phyloP scores from a whole-genome alignment of 2,888 invertebrate genomes.

The Parasteatoda lunata region DNA sequence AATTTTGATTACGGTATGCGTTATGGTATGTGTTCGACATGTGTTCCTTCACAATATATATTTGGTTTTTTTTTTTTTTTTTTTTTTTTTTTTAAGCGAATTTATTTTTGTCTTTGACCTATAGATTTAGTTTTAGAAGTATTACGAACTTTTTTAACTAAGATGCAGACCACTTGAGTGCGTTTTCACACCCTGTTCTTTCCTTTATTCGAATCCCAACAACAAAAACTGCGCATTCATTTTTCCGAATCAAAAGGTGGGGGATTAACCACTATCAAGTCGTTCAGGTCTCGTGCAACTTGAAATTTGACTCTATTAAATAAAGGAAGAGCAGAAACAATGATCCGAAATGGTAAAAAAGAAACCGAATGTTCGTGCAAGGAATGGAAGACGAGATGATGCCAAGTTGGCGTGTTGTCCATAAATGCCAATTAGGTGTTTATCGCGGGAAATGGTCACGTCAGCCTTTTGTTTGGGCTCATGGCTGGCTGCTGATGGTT shows the following conservation, averaged over 20 bases:
- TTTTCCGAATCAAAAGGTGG: not conserved
- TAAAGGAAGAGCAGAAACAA: not conserved
- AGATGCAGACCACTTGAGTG: too few relatives aligned
- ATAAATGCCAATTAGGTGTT: conserved; percentile 65
- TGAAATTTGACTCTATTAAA: not conserved
- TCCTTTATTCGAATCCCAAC: not conserved
- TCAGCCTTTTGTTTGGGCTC: conserved; percentile 45
- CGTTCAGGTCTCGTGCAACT: conserved; percentile 2
- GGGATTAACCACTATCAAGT: not conserved
- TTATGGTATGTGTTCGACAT: too few relatives aligned
- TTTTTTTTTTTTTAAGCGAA: too few relatives aligned
- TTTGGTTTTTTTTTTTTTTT: too few relatives aligned
- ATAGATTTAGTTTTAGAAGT: too few relatives aligned
- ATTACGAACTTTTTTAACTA: too few relatives aligned
- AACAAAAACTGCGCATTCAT: not conserved
- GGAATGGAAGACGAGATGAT: conserved; percentile 3
- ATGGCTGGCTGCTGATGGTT: not conserved
- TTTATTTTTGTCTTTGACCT: too few relatives aligned
- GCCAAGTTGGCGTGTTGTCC: not conserved
- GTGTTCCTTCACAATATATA: too few relatives aligned
- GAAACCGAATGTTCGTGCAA: conserved; percentile 6
- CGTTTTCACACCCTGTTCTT: not conserved
- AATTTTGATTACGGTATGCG: too few relatives aligned
- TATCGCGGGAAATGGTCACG: conserved; percentile 65
- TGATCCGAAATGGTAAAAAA: conserved; percentile 1